Percentiles rank a stretch among this genome's conserved stretches.
phyloP scores from a whole-genome alignment of 64 coral and sea anemone genomes.

The Pocillopora damicornis region DNA sequence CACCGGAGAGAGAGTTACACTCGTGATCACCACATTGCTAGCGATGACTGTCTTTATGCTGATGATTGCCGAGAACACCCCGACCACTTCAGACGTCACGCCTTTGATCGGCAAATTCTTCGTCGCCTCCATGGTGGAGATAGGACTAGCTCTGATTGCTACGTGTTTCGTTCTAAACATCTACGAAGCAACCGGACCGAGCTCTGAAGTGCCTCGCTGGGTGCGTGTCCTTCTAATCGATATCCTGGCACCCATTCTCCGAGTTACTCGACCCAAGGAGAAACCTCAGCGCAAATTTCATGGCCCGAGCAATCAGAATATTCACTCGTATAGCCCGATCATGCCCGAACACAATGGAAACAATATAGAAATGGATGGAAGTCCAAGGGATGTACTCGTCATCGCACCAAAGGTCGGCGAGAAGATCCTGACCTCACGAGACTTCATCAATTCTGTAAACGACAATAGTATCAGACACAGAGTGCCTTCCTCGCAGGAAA shows the following conservation, averaged over 20 bases:
- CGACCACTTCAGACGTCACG: conserved; percentile 95
- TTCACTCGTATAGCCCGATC: conserved; percentile 51
- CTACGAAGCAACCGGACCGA: conserved; percentile 81
- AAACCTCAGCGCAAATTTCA: conserved; percentile 56
- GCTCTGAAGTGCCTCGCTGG: conserved; percentile 71
- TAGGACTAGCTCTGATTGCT: conserved; percentile 85
- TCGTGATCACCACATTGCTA: conserved; percentile 90
- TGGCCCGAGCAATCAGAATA: conserved; percentile 25
- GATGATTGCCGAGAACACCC: conserved; percentile 97
- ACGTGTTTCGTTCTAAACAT: conserved; percentile 89
- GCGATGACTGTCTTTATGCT: conserved; percentile 99
- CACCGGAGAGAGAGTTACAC: conserved; percentile 92
- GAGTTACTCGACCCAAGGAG: conserved; percentile 56
- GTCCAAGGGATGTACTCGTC: conserved; percentile 78
- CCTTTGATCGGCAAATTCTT: conserved; percentile 97
- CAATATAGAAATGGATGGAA: conserved; percentile 51
- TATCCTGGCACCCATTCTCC: conserved; percentile 65
- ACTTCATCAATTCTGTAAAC: conserved; percentile 83
- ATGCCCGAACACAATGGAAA: conserved; percentile 81
- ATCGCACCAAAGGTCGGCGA: conserved; percentile 74
- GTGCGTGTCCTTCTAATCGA: conserved; percentile 59
- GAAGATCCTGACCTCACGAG: conserved; percentile 65
- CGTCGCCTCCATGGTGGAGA: conserved; percentile 96
- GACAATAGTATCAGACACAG: conserved; percentile 78
- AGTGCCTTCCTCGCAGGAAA: conserved; percentile 44